Evolutionary conservation across 2,113 vertebrate genomes (phyloP).

Genomic region (Hylia prasina): DNA sequence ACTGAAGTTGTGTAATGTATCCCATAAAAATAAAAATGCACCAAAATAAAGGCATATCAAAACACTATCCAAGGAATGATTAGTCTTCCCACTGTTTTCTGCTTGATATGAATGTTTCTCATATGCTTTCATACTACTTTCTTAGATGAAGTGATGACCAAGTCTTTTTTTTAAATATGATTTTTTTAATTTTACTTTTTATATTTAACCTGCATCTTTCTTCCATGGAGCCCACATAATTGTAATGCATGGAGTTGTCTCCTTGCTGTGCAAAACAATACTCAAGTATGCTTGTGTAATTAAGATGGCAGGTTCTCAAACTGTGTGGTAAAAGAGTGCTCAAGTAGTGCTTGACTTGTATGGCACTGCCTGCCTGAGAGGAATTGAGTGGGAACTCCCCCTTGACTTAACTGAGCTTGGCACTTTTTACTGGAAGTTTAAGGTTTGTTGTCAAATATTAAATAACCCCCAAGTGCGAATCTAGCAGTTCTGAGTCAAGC

Average conservation of each 20-base stretch:
- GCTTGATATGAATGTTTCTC: not conserved
- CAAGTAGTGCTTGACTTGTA: not conserved
- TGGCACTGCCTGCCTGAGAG: not conserved
- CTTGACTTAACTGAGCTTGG: not conserved
- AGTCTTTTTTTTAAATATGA: not conserved
- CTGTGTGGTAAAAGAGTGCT: not conserved
- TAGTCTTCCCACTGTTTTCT: not conserved
- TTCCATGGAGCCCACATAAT: not conserved
- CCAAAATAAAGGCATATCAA: not conserved
- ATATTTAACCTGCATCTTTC: not conserved
- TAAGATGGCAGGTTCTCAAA: not conserved
- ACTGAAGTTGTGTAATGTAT: not conserved
- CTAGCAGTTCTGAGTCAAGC: not conserved
- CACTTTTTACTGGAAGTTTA: fast-evolving
- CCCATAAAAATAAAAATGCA: not conserved
- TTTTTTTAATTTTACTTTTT: not conserved
- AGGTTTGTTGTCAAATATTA: not conserved
- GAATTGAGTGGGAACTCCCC: not conserved
- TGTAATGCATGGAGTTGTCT: not conserved
- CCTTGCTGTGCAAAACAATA: not conserved
- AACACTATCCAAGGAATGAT: not conserved
- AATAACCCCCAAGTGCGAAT: not conserved
- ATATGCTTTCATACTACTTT: not conserved
- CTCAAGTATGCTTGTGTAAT: not conserved
- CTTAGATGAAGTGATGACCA: not conserved